These are phyloP conservation scores for Alcis repandata DNA, from an alignment of 2,888 invertebrate species.

Conservation along the genomic window DNA sequence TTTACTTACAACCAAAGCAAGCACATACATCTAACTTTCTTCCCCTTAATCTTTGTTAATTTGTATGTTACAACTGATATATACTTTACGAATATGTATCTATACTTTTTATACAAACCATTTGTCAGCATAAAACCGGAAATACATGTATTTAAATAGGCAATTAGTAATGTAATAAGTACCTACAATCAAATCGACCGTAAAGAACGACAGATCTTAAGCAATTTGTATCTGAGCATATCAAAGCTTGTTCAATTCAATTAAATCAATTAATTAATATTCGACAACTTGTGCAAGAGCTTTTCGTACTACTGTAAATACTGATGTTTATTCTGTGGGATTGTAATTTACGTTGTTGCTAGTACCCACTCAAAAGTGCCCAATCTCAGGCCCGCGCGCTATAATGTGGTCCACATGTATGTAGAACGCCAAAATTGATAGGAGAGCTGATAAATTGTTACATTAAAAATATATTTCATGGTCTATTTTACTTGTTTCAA, in stretches of 20 bases:
- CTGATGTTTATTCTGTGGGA: conserved; percentile 8
- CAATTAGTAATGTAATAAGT: not conserved
- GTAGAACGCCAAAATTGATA: not conserved
- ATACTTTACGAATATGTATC: too few species aligned
- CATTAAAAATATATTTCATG: too few species aligned
- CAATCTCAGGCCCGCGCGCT: not conserved
- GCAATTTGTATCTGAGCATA: conserved; percentile 11
- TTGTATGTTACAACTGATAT: too few species aligned
- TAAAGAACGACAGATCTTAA: conserved; percentile 10
- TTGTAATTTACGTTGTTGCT: conserved; percentile 8
- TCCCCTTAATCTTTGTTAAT: too few species aligned
- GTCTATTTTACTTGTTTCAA: too few species aligned
- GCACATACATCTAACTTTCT: too few species aligned
- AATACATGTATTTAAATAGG: not conserved
- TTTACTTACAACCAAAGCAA: too few species aligned
- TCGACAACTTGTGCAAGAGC: conserved; percentile 13
- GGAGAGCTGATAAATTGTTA: not conserved
- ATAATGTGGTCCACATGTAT: not conserved
- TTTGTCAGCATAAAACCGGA: too few species aligned
- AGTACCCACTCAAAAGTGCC: not conserved
- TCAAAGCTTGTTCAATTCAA: conserved; percentile 25
- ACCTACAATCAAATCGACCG: not conserved
- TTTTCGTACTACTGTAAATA: conserved; percentile 19
- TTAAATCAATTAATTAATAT: conserved; percentile 26
- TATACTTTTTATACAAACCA: too few species aligned